These are phyloP conservation scores for Saturnia japonica DNA, from an alignment of 2,888 invertebrate species.

Conservation along the genomic window DNA sequence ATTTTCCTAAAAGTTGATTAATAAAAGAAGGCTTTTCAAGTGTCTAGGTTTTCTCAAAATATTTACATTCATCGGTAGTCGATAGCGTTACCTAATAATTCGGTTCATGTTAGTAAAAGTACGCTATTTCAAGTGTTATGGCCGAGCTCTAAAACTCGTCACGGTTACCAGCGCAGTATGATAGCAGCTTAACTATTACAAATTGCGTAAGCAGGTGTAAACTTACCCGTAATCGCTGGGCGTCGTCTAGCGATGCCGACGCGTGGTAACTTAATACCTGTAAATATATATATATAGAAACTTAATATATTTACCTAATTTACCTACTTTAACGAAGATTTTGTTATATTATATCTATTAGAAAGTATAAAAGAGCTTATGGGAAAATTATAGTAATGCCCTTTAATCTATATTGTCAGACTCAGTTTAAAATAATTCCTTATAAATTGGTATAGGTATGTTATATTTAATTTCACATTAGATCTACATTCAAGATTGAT, in stretches of 20 bases:
- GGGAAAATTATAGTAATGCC: neutral
- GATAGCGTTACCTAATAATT: neutral
- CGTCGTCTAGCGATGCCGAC: conserved; percentile 94
- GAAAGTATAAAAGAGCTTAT: neutral
- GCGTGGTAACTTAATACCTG: conserved; percentile 95
- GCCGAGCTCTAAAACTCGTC: neutral
- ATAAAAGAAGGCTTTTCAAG: too few species aligned
- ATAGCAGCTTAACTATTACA: conserved; percentile 1
- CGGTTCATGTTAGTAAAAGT: neutral
- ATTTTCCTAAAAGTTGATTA: too few species aligned
- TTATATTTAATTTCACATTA: too few species aligned
- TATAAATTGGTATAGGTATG: too few species aligned
- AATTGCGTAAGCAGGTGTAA: conserved; percentile 6
- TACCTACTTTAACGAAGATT: neutral
- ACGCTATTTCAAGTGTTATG: neutral
- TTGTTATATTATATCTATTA: neutral
- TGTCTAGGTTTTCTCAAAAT: neutral
- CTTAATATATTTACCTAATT: neutral
- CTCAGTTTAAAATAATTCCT: too few species aligned
- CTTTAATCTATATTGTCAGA: too few species aligned
- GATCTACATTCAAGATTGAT: too few species aligned
- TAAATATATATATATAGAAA: conserved; percentile 33
- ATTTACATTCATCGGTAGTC: neutral
- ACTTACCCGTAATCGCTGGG: conserved; percentile 91
- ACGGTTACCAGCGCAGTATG: neutral